Conservation (phyloP, 2,113 vertebrate genomes). For the Garra rufa region DNA sequence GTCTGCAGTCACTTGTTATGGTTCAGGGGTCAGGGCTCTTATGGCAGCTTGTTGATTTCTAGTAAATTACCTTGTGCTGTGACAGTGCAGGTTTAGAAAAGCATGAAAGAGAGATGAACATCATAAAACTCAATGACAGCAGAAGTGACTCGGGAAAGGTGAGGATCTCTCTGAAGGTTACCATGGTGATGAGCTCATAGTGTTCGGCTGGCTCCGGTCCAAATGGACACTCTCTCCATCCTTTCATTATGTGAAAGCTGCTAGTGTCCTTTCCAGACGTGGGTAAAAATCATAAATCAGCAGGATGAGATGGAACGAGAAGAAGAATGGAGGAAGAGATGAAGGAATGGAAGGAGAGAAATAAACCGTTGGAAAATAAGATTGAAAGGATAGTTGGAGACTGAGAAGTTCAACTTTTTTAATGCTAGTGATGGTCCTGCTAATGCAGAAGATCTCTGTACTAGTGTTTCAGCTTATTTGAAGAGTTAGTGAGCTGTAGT, state of each 20-base stretch:
- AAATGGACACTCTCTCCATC: slow-evolving; percentile 54
- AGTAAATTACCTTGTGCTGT: neutral
- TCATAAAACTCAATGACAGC: slow-evolving; percentile 48
- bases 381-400: neutral
- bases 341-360: slow-evolving; percentile 27
- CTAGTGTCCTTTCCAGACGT: slow-evolving; percentile 51
- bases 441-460: neutral
- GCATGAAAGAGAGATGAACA: slow-evolving; percentile 52
- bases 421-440: neutral
- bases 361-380: neutral
- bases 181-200: slow-evolving; percentile 46
- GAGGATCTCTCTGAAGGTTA: slow-evolving; percentile 54
- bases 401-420: neutral
- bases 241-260: slow-evolving; percentile 49
- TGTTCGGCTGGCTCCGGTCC: slow-evolving; percentile 50
- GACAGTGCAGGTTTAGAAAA: slow-evolving; percentile 56
- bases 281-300: slow-evolving; percentile 56
- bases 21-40: neutral
- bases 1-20: neutral
- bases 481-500: neutral
- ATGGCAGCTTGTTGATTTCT: slow-evolving; percentile 21
- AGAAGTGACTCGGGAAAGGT: slow-evolving; percentile 55
- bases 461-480: neutral
- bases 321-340: slow-evolving; percentile 33
- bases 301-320: slow-evolving; percentile 34